Evolutionary conservation across 2,797 vertebrate species (phyloP).

Genomic region (Natrix natrix): DNA sequence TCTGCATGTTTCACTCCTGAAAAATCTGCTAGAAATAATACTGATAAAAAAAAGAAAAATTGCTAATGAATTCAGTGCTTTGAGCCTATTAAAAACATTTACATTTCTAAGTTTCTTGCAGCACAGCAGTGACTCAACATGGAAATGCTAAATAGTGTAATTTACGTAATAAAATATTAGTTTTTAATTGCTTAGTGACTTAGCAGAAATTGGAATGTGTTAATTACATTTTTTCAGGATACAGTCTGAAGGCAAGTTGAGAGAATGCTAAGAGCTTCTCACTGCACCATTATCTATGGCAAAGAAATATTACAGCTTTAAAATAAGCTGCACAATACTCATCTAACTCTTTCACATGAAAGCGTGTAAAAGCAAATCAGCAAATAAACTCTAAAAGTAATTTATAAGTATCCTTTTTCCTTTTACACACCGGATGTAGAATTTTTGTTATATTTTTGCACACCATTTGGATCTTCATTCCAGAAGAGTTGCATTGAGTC

Average conservation of each 20-base stretch:
- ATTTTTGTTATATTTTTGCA: constrained; percentile 68
- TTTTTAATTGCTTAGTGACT: constrained; percentile 74
- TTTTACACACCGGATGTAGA: constrained; percentile 69
- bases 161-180: constrained; percentile 74
- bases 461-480: constrained; percentile 57
- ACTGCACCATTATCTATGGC: constrained; percentile 85
- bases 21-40: constrained; percentile 76
- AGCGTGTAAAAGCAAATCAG: constrained; percentile 79
- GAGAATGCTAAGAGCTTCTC: constrained; percentile 78
- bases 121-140: constrained; percentile 63
- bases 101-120: constrained; percentile 60
- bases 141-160: constrained; percentile 65
- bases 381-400: constrained; percentile 82
- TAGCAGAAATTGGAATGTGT: constrained; percentile 57
- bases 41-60: constrained; percentile 70
- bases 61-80: constrained; percentile 62
- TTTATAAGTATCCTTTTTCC: constrained; percentile 70
- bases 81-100: constrained; percentile 64
- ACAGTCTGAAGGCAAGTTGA: constrained; percentile 69
- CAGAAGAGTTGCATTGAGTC: constrained; percentile 60
- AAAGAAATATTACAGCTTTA: constrained; percentile 92
- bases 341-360: constrained; percentile 86
- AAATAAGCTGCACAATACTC: constrained; percentile 89
- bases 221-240: constrained; percentile 51
- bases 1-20: constrained; percentile 49